A percentile compares a stretch with the other conserved stretches of the same genome.
phyloP scores from a whole-genome alignment of 92 coral and sea anemone species.

The Palythoa heliodiscus region DNA sequence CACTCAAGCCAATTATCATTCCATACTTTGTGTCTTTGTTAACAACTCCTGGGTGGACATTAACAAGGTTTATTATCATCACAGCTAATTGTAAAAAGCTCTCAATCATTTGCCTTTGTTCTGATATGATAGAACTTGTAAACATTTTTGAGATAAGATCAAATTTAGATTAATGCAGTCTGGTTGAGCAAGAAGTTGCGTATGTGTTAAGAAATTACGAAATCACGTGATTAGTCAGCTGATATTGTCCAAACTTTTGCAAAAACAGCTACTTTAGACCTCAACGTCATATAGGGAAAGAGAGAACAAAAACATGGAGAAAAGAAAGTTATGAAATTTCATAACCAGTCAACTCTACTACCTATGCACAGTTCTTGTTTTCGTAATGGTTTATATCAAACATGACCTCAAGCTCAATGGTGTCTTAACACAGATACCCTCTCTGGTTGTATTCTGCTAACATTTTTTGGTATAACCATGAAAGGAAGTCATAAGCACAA shows the following conservation, averaged over 20 bases:
- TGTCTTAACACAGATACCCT: no score
- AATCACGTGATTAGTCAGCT: background rate
- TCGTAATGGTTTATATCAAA: no score
- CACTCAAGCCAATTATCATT: conserved; percentile 25
- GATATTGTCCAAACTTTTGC: background rate
- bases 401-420: no score
- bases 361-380: no score
- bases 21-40: conserved; percentile 51
- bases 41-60: background rate
- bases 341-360: no score
- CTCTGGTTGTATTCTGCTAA: no score
- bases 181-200: conserved; percentile 10
- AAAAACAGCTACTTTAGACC: no score
- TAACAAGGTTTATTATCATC: background rate
- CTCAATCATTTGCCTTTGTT: background rate
- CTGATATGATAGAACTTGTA: background rate
- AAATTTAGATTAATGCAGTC: background rate
- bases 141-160: background rate
- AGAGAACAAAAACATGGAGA: no score
- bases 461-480: no score
- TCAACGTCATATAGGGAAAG: no score
- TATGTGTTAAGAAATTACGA: background rate
- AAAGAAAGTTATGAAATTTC: no score
- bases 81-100: background rate
- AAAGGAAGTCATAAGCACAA: no score